Evolutionary conservation across 2,113 vertebrate species (phyloP), one percentile per base, ranked within the genome.

Genomic region (Mionectes macconnelli): DNA sequence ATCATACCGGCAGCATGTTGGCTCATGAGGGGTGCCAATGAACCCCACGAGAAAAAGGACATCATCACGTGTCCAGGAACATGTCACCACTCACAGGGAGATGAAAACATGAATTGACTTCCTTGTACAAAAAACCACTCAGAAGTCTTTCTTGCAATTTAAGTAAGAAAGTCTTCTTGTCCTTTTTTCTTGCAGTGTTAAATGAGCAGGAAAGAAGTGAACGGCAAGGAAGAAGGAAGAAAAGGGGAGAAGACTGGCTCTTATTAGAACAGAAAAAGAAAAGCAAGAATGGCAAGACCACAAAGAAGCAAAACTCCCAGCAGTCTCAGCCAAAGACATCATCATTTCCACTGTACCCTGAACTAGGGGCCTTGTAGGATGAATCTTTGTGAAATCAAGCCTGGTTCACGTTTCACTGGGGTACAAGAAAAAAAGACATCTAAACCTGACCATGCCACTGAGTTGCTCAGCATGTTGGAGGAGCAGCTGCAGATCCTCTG

Each of bases 301-400:
- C 10, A 33, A 84, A 53, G 25, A 73, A 77, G 49, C 4, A 55
- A 79, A 56, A 24, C 2, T 6, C 19, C 2, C 50, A 69, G 21
- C 30, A 69, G 50, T 17, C 16, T 73, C 53, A 84, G 33, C 6
- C 42, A 75, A 75, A 84, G 21, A 30, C 33, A 16, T 20, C 16
- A 19, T 14, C 3, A 53, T 49, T 91, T 89, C 56, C 31, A 78
- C 17, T 28, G 9, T 37, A 13, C 1, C 3, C 24, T 84, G 47
- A 30, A 50, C 37, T 27, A 35, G 14, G 21, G 19, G 9, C 10
- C 40, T 62, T 0, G 0, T 8, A 49, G 28, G 11, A 39, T 20
- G 21, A 31, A 27, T 50, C 17, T 60, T 8, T 33, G 23, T 33
- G 60, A 94, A 90, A 84, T 52, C 13, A 49, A 44, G 10, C 13